Base-by-base conservation (phyloP, 2,888 invertebrate species). In the Lasioglossum zephyrum region DNA sequence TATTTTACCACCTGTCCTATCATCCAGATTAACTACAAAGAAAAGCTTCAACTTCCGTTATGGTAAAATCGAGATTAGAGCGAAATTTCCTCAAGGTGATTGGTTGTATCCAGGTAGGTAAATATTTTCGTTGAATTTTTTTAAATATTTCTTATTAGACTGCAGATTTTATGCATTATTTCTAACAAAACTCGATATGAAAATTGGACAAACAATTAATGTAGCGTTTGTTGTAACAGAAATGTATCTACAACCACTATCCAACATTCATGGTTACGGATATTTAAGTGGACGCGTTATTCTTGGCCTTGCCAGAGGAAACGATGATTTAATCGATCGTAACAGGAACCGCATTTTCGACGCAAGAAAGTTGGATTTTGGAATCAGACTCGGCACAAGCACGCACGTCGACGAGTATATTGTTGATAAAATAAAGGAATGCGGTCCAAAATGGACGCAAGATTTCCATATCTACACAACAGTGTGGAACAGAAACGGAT, bases 71-170 rank as follows among this genome's bases (percentile, higher is more conserved):
- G 96, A 96, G 90, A 94, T 96, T 44, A 95, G 94, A 77, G 96
- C 96, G 0, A 96, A 96, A 92, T 94, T 96, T 77, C 96, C 96
- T 1, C 88, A 92, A 66, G 96, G 96, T 47, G 96, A 96, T 91
- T 96, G 96, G 96, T 93, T 96, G 36, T 96, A 95, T 93, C 96
- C 96, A 92, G 95, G 96, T 96, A 93, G 90, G 84, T 85, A 26
- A 18, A 11, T 4, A 22, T 11, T 57, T n/a, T 22, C 49, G 22
- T 53, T 22, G 49, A 53, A 53, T 2, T 53, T 47, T 16, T 16
- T 5, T 1, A 16, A 16, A 47, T 47, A 47, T 47, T 47, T 47
- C 1, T 47, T 47, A 47, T 16, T 5, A 16, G 47, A 18, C 16
- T 16, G 16, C 53, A 13, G 44, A 44, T 44, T 44, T 13, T 3